A percentile compares a stretch with the other conserved stretches of the same genome.
Evolutionary conservation across 1,140 invertebrate species (phyloP).

Genomic region (Lepidurus apus): DNA sequence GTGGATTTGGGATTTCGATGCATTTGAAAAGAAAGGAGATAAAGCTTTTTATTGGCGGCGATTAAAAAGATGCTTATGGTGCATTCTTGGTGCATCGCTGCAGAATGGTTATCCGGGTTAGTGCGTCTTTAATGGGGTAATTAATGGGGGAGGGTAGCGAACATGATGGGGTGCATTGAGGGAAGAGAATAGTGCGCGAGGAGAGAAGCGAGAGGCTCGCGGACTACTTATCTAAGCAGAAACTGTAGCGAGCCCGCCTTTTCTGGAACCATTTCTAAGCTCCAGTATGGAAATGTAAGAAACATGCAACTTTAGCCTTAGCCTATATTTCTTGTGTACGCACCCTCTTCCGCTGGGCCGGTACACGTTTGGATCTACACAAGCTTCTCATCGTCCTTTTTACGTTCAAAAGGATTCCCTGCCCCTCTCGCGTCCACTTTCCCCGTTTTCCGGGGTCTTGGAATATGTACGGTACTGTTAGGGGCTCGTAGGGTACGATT

Average conservation of each 20-base stretch:
- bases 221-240: neutral
- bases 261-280: too few species aligned
- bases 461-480: too few species aligned
- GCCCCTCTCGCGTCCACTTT: too few species aligned
- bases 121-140: slow-evolving; percentile 2
- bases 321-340: too few species aligned
- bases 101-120: neutral
- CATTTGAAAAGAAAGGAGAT: neutral
- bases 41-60: neutral
- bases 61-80: neutral
- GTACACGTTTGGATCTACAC: too few species aligned
- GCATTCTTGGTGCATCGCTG: neutral
- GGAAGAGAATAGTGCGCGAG: neutral
- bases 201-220: neutral
- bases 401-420: too few species aligned
- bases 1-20: neutral
- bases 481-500: too few species aligned
- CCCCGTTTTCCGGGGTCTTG: too few species aligned
- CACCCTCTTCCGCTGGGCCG: too few species aligned
- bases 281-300: too few species aligned
- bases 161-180: neutral
- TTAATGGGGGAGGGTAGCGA: neutral
- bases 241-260: neutral
- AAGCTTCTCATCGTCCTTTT: too few species aligned
- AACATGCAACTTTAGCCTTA: too few species aligned